These are phyloP conservation scores for Apamea crenata DNA, from an alignment of 2,888 invertebrate species.

Conservation along the genomic window DNA sequence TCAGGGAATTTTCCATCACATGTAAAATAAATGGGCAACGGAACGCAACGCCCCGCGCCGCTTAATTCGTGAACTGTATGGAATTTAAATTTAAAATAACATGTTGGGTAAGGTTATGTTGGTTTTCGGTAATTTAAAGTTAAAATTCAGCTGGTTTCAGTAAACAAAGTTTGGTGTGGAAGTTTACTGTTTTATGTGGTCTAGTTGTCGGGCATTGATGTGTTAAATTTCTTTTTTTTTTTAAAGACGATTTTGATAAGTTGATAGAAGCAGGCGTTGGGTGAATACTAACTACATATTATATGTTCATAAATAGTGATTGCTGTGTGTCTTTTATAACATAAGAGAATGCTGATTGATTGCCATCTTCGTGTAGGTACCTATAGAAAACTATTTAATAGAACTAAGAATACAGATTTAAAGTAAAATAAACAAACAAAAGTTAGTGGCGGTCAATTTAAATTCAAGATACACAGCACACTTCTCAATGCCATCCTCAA, in stretches of 20 bases:
- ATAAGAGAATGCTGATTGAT: neutral
- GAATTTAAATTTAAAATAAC: slow-evolving; percentile 64
- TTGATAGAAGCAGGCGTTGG: neutral
- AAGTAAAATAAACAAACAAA: slow-evolving; percentile 37
- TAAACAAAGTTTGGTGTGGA: neutral
- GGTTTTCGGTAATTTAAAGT: slow-evolving; percentile 25
- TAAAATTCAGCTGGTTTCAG: slow-evolving; percentile 23
- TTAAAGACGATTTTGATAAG: no score
- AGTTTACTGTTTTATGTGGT: neutral
- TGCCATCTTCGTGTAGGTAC: neutral
- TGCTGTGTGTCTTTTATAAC: neutral
- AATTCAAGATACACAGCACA: slow-evolving; percentile 74
- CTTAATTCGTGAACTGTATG: slow-evolving; percentile 50
- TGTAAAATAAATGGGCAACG: slow-evolving; percentile 65
- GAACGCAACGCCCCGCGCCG: slow-evolving; percentile 38
- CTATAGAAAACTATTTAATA: neutral
- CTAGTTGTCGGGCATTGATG: neutral
- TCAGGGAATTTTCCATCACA: slow-evolving; percentile 68
- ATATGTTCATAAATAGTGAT: neutral
- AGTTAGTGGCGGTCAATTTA: slow-evolving; percentile 65
- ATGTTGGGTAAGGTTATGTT: slow-evolving; percentile 13
- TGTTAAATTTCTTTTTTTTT: neutral
- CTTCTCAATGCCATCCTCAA: slow-evolving; percentile 71
- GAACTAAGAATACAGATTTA: neutral
- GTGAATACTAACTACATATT: neutral